Evolutionary conservation across 2,888 invertebrate species (phyloP).

Genomic region (Periphyllus acericola): DNA sequence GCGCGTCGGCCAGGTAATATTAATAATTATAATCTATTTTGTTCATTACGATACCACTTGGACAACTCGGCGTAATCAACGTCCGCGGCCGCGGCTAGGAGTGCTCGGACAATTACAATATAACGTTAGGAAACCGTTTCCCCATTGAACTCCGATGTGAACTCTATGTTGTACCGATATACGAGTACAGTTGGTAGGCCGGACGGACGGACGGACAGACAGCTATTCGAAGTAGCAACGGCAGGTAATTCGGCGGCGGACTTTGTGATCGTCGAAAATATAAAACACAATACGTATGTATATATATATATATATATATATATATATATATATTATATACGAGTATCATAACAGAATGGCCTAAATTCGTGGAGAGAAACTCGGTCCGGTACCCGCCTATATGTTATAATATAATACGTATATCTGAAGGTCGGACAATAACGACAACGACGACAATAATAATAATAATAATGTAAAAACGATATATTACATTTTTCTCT

Average conservation of each 20-base stretch:
- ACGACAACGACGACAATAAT: neutral
- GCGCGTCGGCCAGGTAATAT: neutral
- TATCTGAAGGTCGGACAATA: neutral
- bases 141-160: too few species aligned
- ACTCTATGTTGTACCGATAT: neutral
- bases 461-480: neutral
- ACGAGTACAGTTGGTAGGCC: neutral
- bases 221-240: neutral
- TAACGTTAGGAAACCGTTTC: too few species aligned
- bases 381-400: neutral
- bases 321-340: too few species aligned
- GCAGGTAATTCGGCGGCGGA: neutral
- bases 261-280: slow-evolving; percentile 7
- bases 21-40: neutral
- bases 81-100: too few species aligned
- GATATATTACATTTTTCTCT: neutral
- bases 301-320: too few species aligned
- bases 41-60: too few species aligned
- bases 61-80: too few species aligned
- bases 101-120: too few species aligned
- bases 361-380: slow-evolving; percentile 7
- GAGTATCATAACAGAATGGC: neutral
- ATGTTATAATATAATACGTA: neutral
- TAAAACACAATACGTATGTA: neutral
- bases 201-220: neutral